Evolutionary conservation across 2,797 vertebrate species (phyloP).

Genomic region (Podarcis lilfordi): DNA sequence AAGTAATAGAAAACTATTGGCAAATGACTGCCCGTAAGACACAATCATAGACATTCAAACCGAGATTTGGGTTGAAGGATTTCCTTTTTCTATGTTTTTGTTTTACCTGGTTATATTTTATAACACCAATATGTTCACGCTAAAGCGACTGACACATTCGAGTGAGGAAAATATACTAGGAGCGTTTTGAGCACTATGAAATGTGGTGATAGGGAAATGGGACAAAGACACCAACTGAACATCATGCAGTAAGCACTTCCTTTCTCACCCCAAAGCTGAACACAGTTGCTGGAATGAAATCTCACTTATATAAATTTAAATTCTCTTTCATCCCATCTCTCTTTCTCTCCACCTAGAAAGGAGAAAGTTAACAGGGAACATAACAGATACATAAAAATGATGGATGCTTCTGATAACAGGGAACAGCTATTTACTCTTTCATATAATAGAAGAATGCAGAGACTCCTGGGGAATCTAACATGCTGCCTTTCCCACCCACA

Average conservation of each 20-base stretch:
- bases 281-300: neutral
- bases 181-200: slow-evolving; percentile 37
- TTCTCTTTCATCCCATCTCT: neutral
- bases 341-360: neutral
- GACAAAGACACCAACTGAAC: neutral
- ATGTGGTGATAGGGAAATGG: neutral
- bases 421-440: slow-evolving; percentile 6
- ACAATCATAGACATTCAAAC: slow-evolving; percentile 19
- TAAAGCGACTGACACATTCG: slow-evolving; percentile 9
- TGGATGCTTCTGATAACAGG: neutral
- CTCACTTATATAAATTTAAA: neutral
- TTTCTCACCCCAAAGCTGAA: neutral
- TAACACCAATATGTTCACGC: slow-evolving; percentile 35
- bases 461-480: neutral
- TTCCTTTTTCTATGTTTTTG: slow-evolving; percentile 32
- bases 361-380: neutral
- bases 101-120: slow-evolving; percentile 42
- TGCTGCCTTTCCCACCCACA: neutral
- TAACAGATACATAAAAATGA: neutral
- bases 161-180: slow-evolving; percentile 53
- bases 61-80: neutral
- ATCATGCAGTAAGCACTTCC: neutral
- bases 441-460: neutral
- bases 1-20: slow-evolving; percentile 28
- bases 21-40: slow-evolving; percentile 41